phyloP scores from a whole-genome alignment of 2,888 invertebrate species.

The Phrixothrix hirtus region DNA sequence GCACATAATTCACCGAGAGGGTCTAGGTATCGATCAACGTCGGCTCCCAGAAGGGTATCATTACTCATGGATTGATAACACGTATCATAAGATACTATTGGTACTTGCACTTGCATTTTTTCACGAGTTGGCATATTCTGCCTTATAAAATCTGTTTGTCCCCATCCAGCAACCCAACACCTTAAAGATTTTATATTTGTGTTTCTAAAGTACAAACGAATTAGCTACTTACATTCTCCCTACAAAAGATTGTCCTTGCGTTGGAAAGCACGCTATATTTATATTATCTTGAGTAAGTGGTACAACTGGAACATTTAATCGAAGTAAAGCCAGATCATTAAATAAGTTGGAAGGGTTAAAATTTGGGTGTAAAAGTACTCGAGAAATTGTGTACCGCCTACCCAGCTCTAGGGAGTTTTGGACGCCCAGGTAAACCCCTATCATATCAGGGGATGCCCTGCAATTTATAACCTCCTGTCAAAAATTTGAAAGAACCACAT shows the following conservation, averaged over 20 bases:
- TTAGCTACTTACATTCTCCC: slow-evolving; percentile 38
- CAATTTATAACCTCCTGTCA: slow-evolving; percentile 2
- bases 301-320: slow-evolving; percentile 64
- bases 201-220: neutral
- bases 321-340: slow-evolving; percentile 81
- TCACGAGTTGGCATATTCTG: slow-evolving; percentile 58
- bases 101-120: slow-evolving; percentile 76
- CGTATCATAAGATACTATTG: slow-evolving; percentile 64
- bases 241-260: slow-evolving; percentile 45
- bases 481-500: too few species aligned
- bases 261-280: slow-evolving; percentile 66
- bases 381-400: slow-evolving; percentile 35
- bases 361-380: slow-evolving; percentile 59
- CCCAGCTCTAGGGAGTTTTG: slow-evolving; percentile 27
- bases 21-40: slow-evolving; percentile 48
- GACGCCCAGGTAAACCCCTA: slow-evolving; percentile 38
- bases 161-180: slow-evolving; percentile 82
- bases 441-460: slow-evolving; percentile 22
- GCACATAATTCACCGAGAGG: slow-evolving; percentile 48
- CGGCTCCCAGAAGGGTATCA: slow-evolving; percentile 40
- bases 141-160: slow-evolving; percentile 72
- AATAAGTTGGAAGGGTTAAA: slow-evolving; percentile 74
- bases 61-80: slow-evolving; percentile 45
- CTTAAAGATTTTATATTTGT: too few species aligned
- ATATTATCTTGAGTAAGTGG: slow-evolving; percentile 61